phyloP scores from a whole-genome alignment of 2,888 invertebrate genomes.

The Leucophora obtusa region DNA sequence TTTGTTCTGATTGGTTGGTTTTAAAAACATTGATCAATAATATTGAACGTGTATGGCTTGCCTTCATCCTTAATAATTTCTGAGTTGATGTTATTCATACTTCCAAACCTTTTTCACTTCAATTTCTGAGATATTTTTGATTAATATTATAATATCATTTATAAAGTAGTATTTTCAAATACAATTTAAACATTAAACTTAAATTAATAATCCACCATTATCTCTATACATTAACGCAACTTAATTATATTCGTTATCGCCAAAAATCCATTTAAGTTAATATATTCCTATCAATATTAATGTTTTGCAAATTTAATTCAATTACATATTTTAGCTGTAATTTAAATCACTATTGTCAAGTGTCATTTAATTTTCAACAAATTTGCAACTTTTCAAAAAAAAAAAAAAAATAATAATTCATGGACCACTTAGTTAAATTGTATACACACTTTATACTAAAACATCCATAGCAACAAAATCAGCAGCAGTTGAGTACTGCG shows the following conservation, averaged over 20 bases:
- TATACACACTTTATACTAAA: constrained; percentile 13
- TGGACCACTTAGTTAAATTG: constrained; percentile 14
- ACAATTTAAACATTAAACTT: no score
- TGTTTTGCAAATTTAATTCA: constrained; percentile 40
- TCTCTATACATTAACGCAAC: neutral
- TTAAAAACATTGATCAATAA: no score
- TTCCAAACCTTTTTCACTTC: no score
- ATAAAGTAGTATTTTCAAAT: no score
- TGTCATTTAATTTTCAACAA: constrained; percentile 55
- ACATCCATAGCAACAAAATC: neutral
- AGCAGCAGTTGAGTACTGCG: constrained; percentile 2
- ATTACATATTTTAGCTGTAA: constrained; percentile 40
- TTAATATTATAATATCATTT: no score
- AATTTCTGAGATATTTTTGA: no score
- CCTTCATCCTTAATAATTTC: no score
- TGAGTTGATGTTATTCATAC: no score
- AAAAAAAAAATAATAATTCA: constrained; percentile 11
- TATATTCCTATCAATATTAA: neutral
- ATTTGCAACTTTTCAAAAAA: constrained; percentile 24
- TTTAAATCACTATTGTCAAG: constrained; percentile 55
- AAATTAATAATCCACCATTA: no score
- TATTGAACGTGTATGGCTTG: no score
- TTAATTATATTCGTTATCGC: neutral
- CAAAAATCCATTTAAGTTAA: neutral
- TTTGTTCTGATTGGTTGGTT: no score